Evolutionary conservation across 2,888 invertebrate genomes (phyloP), one percentile per base, ranked within the genome.

Genomic region (Matsumyia berberina): DNA sequence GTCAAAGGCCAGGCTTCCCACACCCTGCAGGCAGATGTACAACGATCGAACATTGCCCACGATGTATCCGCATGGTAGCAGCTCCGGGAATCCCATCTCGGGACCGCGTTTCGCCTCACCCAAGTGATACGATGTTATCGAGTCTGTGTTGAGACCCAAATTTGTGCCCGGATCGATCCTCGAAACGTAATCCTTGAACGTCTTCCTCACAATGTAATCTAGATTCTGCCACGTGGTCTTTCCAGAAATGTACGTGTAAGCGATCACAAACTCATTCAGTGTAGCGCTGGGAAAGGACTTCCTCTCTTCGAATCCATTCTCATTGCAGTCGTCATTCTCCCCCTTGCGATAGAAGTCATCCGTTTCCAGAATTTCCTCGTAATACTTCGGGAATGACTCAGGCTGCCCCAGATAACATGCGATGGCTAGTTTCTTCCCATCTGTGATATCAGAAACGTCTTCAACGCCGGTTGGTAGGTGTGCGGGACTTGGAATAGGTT

Each of bases 181-280:
- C 51, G 97, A 95, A 69, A 98, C 94, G 92, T 98, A 98, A 89
- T 99, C 98, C 91, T 98, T 98, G 91, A 99, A 98, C 66, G 97
- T 96, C 91, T 97, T 95, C 88, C 97, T 94, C 86, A 98, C 96
- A 88, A 96, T 96, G 88, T 96, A 96, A 92, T 99, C 98, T 89
- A 99, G 93, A 90, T 97, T 96, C 90, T 97, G 97, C 99, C 99
- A 99, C 77, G 96, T 97, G 0, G 97, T 98, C 91, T 97, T 97
- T 79, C 97, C 96, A 87, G 97, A 97, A 86, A 98, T 96, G 89
- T 96, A 96, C 3, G 98, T 95, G 88, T 95, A 96, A 11, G 98
- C 98, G 89, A 98, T 96, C 4, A 96, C 93, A 89, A 96, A 96
- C 91, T 96, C 95, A 91, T 95, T 95, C 85, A 94, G 93, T 87